These are phyloP conservation scores for Abscondita cerata DNA, from an alignment of 2,888 invertebrate genomes.

Conservation along the genomic window DNA sequence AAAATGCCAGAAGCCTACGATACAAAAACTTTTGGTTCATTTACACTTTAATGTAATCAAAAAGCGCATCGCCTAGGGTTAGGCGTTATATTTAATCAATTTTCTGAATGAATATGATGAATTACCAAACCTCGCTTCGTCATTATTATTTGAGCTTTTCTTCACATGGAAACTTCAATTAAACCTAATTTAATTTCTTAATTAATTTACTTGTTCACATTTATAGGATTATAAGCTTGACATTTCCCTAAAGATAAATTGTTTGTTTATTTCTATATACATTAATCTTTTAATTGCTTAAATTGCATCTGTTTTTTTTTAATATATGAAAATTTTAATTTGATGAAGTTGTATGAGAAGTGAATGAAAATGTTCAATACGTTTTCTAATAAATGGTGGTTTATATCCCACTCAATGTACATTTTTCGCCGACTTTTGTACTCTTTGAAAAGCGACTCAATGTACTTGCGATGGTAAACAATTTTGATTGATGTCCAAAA, in stretches of 20 bases:
- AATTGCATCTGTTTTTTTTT: too few species aligned
- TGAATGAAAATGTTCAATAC: too few species aligned
- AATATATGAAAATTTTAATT: too few species aligned
- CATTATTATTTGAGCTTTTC: not conserved
- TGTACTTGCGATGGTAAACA: too few species aligned
- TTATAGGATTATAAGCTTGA: slow-evolving; percentile 5
- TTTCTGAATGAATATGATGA: slow-evolving; percentile 24
- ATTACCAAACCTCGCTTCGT: slow-evolving; percentile 9
- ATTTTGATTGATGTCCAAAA: too few species aligned
- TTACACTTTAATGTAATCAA: slow-evolving; percentile 23
- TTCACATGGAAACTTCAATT: slow-evolving; percentile 16
- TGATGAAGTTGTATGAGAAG: too few species aligned
- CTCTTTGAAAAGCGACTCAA: too few species aligned
- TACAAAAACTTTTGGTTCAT: slow-evolving; percentile 26
- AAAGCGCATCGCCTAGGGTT: slow-evolving; percentile 19
- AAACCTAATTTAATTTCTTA: slow-evolving; percentile 12
- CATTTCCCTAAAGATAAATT: not conserved
- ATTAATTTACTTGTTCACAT: slow-evolving; percentile 19
- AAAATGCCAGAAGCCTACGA: slow-evolving; percentile 11
- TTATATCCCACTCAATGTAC: too few species aligned
- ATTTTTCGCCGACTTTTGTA: too few species aligned
- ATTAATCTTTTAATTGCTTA: too few species aligned
- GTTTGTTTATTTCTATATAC: too few species aligned
- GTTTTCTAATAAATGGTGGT: too few species aligned
- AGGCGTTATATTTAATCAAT: slow-evolving; percentile 21